Percentiles rank a stretch among this genome's conserved stretches.
Conservation (phyloP, 2,113 vertebrate species). For the Prionailurus bengalensis region DNA sequence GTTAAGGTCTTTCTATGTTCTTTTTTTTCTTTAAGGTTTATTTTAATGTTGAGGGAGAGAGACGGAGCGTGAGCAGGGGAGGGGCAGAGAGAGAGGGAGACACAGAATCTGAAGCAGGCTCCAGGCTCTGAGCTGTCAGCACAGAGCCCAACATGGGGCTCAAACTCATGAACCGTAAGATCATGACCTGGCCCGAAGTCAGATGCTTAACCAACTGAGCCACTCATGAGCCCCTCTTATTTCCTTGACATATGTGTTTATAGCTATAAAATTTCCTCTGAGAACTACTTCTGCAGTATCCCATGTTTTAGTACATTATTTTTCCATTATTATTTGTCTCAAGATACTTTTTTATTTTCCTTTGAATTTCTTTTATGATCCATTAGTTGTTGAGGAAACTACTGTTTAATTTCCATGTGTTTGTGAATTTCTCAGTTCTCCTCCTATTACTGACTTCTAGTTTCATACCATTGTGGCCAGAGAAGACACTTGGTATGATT, state of each 20-base stretch:
- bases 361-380: neutral
- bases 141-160: too few species aligned
- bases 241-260: neutral
- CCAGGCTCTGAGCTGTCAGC: too few species aligned
- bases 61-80: too few species aligned
- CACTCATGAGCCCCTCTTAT: neutral
- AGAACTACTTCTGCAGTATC: neutral
- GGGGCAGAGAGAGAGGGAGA: too few species aligned
- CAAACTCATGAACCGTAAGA: too few species aligned
- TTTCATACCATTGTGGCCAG: neutral
- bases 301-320: neutral
- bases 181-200: too few species aligned
- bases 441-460: neutral
- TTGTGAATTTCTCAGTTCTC: neutral
- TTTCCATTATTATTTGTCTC: conserved; percentile 40
- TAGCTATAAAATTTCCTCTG: neutral
- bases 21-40: too few species aligned
- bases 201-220: too few species aligned
- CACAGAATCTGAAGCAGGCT: too few species aligned
- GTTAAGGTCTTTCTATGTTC: neutral
- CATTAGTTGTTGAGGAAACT: neutral
- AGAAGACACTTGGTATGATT: neutral
- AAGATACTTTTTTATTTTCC: neutral
- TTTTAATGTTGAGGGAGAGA: too few species aligned
- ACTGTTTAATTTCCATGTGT: neutral